phyloP scores from a whole-genome alignment of 1,140 invertebrate species.

The Globodera rostochiensis region DNA sequence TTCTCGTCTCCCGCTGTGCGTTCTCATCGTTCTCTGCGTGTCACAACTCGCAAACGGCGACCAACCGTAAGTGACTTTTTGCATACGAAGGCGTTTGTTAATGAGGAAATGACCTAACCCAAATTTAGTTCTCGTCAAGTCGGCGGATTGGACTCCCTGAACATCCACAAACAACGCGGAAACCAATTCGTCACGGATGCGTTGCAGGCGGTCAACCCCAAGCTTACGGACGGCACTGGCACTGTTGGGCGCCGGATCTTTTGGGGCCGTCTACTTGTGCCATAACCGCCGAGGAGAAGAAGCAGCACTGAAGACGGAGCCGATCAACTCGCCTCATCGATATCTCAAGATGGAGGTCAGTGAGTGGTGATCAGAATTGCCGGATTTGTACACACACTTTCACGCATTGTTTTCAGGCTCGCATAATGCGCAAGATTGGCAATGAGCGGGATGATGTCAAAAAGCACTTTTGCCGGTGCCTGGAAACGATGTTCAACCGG shows the following conservation, averaged over 20 bases:
- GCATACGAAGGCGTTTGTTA: no score
- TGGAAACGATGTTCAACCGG: conserved; percentile 21
- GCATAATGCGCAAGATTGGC: neutral
- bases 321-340: neutral
- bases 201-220: no score
- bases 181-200: no score
- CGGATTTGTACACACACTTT: neutral
- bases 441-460: neutral
- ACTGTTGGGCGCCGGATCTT: conserved; percentile 17
- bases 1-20: no score
- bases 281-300: neutral
- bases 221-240: no score
- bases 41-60: no score
- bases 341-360: conserved; percentile 2
- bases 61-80: no score
- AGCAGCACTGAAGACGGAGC: conserved; percentile 13
- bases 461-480: neutral
- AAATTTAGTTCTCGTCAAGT: no score
- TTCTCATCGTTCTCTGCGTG: no score
- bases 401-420: neutral
- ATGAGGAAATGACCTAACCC: no score
- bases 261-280: conserved; percentile 25
- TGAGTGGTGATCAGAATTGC: neutral
- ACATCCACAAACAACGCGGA: no score
- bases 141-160: no score